Evolutionary conservation across 2,797 vertebrate species (phyloP).

Genomic region (Pseudochirops corinnae): DNA sequence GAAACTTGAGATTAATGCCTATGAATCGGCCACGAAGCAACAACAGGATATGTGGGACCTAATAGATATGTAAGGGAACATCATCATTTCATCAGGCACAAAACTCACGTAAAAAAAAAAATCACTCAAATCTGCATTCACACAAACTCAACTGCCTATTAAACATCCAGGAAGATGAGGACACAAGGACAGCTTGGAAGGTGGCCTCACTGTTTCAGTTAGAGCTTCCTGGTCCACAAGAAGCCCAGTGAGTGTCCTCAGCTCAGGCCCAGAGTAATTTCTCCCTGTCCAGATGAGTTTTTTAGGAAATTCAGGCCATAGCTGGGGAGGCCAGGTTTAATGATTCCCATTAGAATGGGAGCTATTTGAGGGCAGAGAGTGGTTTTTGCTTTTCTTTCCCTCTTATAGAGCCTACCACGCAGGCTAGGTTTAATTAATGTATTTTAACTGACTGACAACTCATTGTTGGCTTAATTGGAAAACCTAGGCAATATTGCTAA

Average conservation of each 20-base stretch:
- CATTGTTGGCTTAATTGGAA: neutral
- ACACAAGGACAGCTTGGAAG: neutral
- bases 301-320: neutral
- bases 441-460: neutral
- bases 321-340: neutral
- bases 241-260: neutral
- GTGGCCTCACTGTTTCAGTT: neutral
- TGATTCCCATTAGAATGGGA: neutral
- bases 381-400: neutral
- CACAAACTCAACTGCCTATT: neutral
- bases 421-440: neutral
- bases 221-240: neutral
- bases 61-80: constrained; percentile 51
- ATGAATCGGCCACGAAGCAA: neutral
- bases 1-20: neutral
- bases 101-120: constrained; percentile 60
- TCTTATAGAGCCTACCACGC: neutral
- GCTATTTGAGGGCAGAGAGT: neutral
- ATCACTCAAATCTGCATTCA: neutral
- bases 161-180: neutral
- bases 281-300: neutral
- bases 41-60: neutral
- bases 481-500: neutral
- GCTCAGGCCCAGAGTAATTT: neutral
- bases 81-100: constrained; percentile 74